Percentiles rank a stretch among this genome's conserved stretches.
phyloP scores from a whole-genome alignment of 2,113 vertebrate species.

The Uropsilus gracilis region DNA sequence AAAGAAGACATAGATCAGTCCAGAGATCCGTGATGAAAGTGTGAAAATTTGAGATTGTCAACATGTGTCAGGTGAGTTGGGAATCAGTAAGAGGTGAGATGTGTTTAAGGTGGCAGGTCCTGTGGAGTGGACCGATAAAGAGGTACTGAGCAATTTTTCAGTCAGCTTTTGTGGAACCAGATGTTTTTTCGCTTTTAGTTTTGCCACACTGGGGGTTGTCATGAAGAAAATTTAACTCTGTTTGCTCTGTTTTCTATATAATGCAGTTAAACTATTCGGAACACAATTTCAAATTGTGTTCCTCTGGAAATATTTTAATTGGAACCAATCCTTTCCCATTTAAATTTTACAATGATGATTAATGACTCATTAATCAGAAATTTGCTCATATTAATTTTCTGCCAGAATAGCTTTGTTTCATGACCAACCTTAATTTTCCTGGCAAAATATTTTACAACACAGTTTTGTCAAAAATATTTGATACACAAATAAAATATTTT shows the following conservation, averaged over 20 bases:
- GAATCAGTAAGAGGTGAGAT: too few species aligned
- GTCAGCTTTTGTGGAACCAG: too few species aligned
- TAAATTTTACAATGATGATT: not conserved
- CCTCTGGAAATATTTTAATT: conserved; percentile 34
- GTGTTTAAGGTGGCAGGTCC: too few species aligned
- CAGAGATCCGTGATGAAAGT: too few species aligned
- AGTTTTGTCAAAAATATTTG: not conserved
- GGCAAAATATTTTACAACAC: not conserved
- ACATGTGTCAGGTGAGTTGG: too few species aligned
- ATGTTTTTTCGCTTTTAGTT: too few species aligned
- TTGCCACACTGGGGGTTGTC: too few species aligned
- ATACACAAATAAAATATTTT: not conserved
- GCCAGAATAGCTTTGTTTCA: conserved; percentile 20
- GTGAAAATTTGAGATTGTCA: too few species aligned
- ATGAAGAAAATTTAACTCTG: not conserved
- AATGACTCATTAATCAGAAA: not conserved
- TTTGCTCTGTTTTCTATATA: not conserved
- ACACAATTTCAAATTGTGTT: not conserved
- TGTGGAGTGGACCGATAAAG: too few species aligned
- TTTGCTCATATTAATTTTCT: conserved; percentile 7
- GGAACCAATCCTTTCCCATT: not conserved
- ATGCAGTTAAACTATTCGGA: not conserved
- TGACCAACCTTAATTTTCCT: not conserved
- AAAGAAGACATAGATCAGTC: too few species aligned
- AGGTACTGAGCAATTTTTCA: too few species aligned